A percentile compares a stretch with the other conserved stretches of the same genome.
Conservation (phyloP, 2,888 invertebrate species). For the Candidula unifasciata region DNA sequence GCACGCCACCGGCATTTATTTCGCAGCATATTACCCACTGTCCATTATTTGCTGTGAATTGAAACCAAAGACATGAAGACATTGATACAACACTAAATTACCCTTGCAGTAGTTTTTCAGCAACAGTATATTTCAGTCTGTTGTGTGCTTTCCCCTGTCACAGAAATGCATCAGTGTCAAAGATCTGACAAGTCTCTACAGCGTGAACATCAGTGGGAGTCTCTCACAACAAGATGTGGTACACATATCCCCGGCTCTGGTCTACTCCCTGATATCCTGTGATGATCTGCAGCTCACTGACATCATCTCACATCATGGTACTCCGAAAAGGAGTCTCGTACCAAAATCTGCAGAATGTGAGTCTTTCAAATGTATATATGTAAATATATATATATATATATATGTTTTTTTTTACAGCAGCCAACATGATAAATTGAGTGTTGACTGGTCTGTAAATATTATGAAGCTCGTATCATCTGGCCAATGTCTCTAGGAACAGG, state of each 20-base stretch:
- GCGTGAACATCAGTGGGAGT: not conserved
- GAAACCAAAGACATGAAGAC: not conserved
- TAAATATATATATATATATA: too few species aligned
- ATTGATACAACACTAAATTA: not conserved
- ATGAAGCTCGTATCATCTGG: too few species aligned
- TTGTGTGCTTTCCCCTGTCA: not conserved
- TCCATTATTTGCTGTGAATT: too few species aligned
- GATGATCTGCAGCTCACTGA: not conserved
- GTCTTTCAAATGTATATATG: too few species aligned
- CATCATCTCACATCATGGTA: not conserved
- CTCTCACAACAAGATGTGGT: slow-evolving; percentile 18
- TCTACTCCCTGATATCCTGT: slow-evolving; percentile 43
- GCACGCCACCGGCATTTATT: too few species aligned
- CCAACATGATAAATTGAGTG: too few species aligned
- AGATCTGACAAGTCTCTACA: slow-evolving; percentile 22
- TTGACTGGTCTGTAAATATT: too few species aligned
- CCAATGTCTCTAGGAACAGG: too few species aligned
- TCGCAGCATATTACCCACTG: too few species aligned
- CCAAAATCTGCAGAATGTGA: slow-evolving; percentile 32
- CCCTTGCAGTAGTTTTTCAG: too few species aligned
- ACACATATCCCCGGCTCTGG: slow-evolving; percentile 29
- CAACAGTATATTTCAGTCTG: too few species aligned
- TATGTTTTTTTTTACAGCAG: too few species aligned
- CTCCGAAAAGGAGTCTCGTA: not conserved
- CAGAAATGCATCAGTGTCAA: slow-evolving; percentile 30